These are phyloP conservation scores for Catagonus wagneri DNA, from an alignment of 2,113 vertebrate genomes.

Conservation along the genomic window DNA sequence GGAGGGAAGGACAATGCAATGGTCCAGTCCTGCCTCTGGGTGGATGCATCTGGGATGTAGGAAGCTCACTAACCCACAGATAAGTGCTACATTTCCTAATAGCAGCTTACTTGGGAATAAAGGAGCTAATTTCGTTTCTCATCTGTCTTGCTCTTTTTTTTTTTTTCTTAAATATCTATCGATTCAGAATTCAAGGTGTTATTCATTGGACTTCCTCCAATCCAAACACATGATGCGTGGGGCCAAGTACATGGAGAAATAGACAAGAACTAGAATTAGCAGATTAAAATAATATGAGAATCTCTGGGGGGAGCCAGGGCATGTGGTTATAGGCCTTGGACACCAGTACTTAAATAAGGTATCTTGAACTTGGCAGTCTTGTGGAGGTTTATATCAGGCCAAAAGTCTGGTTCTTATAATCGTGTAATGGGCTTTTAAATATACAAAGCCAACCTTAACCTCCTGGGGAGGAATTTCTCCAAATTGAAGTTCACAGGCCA, in stretches of 20 bases:
- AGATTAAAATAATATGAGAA: not conserved
- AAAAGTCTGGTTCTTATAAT: constrained; percentile 33
- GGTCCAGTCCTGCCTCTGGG: not conserved
- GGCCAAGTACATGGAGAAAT: constrained; percentile 29
- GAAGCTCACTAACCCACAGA: constrained; percentile 8
- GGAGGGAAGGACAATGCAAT: not conserved
- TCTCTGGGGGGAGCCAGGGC: not conserved
- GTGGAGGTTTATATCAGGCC: not conserved
- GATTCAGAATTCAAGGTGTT: constrained; percentile 32
- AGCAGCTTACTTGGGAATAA: constrained; percentile 8
- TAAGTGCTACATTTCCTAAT: constrained; percentile 31
- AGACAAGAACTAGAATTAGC: constrained; percentile 44
- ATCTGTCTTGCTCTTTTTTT: constrained; percentile 30
- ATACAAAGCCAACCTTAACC: not conserved
- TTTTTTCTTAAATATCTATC: constrained; percentile 12
- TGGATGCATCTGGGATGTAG: not conserved
- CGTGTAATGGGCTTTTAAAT: constrained; percentile 51
- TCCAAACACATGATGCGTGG: constrained; percentile 36
- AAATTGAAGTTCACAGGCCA: constrained; percentile 17
- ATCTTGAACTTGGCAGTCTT: constrained; percentile 35
- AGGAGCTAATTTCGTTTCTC: constrained; percentile 44
- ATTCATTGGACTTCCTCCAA: constrained; percentile 7
- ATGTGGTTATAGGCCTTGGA: not conserved
- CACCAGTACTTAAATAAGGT: not conserved
- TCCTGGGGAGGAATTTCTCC: constrained; percentile 35